Conservation (phyloP, 2,797 vertebrate genomes). For the Botia kubotai region DNA sequence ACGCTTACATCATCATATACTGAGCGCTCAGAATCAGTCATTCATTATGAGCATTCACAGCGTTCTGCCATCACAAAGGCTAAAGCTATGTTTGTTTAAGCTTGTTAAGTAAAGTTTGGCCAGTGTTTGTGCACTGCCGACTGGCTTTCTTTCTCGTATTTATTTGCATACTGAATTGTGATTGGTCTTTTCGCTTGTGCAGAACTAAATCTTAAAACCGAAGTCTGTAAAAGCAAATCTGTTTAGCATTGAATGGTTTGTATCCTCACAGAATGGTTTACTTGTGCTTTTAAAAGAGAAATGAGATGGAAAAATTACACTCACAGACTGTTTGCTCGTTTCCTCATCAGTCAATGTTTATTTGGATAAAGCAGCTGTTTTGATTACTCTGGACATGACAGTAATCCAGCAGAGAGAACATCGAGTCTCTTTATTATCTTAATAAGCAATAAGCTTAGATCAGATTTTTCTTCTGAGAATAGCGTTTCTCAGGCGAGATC, state of each 20-base stretch:
- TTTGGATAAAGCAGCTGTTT: not conserved
- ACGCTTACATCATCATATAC: slow-evolving; percentile 11
- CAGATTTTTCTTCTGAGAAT: too few relatives aligned
- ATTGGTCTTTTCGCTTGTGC: not conserved
- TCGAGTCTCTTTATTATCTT: not conserved
- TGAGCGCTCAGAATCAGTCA: not conserved
- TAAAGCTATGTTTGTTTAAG: not conserved
- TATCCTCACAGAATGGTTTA: not conserved
- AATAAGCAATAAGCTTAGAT: not conserved
- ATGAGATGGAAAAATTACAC: not conserved
- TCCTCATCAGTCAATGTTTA: not conserved
- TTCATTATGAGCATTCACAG: not conserved
- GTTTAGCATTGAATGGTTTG: not conserved
- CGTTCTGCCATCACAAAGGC: not conserved
- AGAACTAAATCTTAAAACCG: not conserved
- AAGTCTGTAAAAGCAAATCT: not conserved
- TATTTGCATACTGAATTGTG: not conserved
- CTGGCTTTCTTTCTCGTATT: not conserved
- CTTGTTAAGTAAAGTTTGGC: not conserved
- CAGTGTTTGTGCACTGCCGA: not conserved
- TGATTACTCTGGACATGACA: not conserved
- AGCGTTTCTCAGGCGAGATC: too few relatives aligned
- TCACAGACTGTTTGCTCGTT: slow-evolving; percentile 7
- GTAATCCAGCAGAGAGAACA: not conserved
- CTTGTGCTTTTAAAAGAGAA: not conserved